These are phyloP conservation scores for Luperina nickerlii DNA, from an alignment of 2,888 invertebrate genomes.

Conservation along the genomic window DNA sequence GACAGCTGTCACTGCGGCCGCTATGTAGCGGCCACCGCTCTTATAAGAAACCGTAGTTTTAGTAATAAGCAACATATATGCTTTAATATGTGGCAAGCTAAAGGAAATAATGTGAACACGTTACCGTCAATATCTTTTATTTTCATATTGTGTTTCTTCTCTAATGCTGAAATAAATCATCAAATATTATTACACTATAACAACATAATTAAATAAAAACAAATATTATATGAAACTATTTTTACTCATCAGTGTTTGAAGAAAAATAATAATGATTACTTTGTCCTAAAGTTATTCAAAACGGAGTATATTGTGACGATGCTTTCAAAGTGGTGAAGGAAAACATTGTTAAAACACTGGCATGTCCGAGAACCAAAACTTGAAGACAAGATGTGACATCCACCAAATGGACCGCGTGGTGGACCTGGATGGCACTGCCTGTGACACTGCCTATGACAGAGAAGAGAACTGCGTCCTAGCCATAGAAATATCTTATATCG, in stretches of 20 bases:
- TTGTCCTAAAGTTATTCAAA: not conserved
- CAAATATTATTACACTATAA: constrained; percentile 1
- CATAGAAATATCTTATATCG: too few relatives aligned
- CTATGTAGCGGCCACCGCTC: not conserved
- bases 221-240: not conserved
- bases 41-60: not conserved
- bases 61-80: not conserved
- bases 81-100: not conserved
- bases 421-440: not conserved
- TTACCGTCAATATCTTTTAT: constrained; percentile 75
- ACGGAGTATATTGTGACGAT: not conserved
- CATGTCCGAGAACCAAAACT: not conserved
- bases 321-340: not conserved
- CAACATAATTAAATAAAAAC: too few relatives aligned
- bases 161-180: constrained; percentile 68
- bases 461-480: not conserved
- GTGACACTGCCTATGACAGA: not conserved
- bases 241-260: not conserved
- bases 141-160: constrained; percentile 61
- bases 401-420: too few relatives aligned
- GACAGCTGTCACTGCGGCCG: not conserved
- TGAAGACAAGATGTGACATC: too few relatives aligned
- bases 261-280: not conserved
- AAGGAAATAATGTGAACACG: constrained; percentile 14
- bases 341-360: not conserved